These are phyloP conservation scores for Calonectris borealis DNA, from an alignment of 2,113 vertebrate genomes.

Conservation along the genomic window DNA sequence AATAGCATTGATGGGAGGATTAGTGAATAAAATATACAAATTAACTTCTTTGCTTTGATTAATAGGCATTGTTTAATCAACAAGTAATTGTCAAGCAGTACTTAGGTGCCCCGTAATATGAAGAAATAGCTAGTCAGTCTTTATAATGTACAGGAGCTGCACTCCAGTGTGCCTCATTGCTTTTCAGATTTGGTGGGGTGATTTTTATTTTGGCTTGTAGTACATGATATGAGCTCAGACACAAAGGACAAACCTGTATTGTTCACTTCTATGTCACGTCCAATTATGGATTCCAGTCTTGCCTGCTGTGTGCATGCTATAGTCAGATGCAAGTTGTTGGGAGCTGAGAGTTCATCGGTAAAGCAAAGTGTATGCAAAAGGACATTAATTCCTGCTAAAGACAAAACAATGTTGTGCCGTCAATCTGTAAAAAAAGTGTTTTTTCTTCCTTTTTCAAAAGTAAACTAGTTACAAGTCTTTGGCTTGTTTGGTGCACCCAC, in stretches of 20 bases:
- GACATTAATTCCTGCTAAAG: background rate
- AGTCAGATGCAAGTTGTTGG: background rate
- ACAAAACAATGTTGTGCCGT: background rate
- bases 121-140: background rate
- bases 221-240: background rate
- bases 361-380: background rate
- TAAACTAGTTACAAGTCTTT: background rate
- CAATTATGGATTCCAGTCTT: background rate
- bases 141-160: background rate
- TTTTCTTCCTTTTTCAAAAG: background rate
- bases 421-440: background rate
- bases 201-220: slow-evolving; percentile 36
- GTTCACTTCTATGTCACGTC: background rate
- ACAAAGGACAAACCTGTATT: slow-evolving; percentile 21
- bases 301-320: background rate
- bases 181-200: background rate
- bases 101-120: background rate
- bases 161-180: background rate
- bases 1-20: background rate
- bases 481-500: background rate
- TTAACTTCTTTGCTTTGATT: background rate
- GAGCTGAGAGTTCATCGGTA: background rate
- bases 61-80: background rate
- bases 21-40: background rate
- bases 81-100: background rate